Evolutionary conservation across 2,113 vertebrate genomes (phyloP).

Genomic region (Struthidea cinerea): DNA sequence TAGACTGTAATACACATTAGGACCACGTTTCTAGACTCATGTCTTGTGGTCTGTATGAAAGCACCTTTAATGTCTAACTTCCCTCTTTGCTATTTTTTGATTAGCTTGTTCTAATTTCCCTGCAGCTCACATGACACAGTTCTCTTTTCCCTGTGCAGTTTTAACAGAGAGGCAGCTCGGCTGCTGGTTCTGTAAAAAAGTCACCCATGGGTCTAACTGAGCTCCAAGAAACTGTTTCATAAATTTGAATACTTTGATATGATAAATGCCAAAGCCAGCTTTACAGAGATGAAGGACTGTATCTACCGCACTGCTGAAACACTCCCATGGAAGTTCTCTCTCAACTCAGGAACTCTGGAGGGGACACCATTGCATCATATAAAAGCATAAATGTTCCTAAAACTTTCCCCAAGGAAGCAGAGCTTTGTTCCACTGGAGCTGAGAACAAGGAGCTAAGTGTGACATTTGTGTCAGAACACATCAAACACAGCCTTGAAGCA

Average conservation of each 20-base stretch:
- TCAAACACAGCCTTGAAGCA: rapidly evolving
- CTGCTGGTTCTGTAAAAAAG: constrained; percentile 5
- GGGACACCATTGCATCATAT: neutral
- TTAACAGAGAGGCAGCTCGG: neutral
- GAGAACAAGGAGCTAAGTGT: neutral
- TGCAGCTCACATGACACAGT: neutral
- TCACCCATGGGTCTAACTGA: neutral
- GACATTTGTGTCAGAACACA: neutral
- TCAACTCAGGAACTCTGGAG: neutral
- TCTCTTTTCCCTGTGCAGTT: neutral
- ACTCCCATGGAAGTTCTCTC: neutral
- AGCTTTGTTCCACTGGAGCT: neutral
- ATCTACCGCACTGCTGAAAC: neutral
- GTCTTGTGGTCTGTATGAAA: neutral
- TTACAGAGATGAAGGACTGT: neutral
- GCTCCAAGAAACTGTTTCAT: neutral
- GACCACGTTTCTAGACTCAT: neutral
- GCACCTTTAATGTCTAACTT: neutral
- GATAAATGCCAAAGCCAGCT: neutral
- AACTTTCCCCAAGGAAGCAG: neutral
- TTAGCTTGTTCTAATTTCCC: constrained; percentile 16
- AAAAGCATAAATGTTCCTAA: neutral
- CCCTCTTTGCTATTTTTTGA: neutral
- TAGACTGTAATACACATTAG: neutral
- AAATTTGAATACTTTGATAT: constrained; percentile 40